These are phyloP conservation scores for Phyllostomus discolor DNA, from an alignment of 2,113 vertebrate species.

Conservation along the genomic window DNA sequence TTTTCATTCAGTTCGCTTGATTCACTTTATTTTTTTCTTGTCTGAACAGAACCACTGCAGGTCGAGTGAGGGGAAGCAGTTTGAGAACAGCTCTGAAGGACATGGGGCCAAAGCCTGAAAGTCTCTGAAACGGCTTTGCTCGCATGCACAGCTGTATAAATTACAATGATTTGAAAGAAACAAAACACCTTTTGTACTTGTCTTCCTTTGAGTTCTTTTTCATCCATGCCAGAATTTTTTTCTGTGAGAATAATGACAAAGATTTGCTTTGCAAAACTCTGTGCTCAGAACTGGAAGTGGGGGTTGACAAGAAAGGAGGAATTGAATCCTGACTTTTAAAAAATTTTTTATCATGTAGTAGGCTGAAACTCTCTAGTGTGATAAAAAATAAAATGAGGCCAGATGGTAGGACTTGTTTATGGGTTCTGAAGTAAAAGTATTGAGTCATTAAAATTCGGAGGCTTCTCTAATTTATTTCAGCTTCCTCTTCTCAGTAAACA, in stretches of 20 bases:
- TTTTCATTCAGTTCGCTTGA: background rate
- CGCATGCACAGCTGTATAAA: background rate
- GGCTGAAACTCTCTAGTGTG: constrained; percentile 53
- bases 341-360: constrained; percentile 43
- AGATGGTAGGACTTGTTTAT: constrained; percentile 67
- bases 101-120: background rate
- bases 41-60: background rate
- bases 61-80: background rate
- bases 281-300: constrained; percentile 28
- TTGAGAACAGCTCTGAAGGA: background rate
- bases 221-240: constrained; percentile 31
- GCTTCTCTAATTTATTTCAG: constrained; percentile 31
- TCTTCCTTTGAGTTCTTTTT: constrained; percentile 39
- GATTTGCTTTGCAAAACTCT: constrained; percentile 50
- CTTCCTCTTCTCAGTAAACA: constrained; percentile 30
- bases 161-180: constrained; percentile 47
- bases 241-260: constrained; percentile 47
- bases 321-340: background rate
- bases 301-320: constrained; percentile 11
- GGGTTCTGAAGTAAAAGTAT: constrained; percentile 53
- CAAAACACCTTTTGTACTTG: constrained; percentile 53
- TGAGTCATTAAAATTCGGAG: constrained; percentile 57
- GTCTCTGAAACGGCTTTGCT: background rate
- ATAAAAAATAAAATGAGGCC: constrained; percentile 67
- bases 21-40: background rate